phyloP scores from a whole-genome alignment of 92 coral and sea anemone genomes.

The Phenganax subtilis region DNA sequence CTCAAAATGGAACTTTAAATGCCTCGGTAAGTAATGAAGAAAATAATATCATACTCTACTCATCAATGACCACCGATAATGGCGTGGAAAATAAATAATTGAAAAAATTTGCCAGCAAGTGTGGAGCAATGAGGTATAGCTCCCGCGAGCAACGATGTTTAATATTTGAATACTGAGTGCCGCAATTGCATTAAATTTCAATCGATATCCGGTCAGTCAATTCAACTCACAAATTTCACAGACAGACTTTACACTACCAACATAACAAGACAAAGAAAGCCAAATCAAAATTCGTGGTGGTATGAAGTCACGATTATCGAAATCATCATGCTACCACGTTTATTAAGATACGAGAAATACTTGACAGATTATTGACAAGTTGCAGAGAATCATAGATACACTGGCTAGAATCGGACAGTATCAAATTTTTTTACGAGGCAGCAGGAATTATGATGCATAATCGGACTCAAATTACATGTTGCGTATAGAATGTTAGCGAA shows the following conservation, averaged over 20 bases:
- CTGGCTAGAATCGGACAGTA: background rate
- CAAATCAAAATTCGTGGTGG: background rate
- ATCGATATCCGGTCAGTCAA: conserved; percentile 1
- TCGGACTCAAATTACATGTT: conserved; percentile 28
- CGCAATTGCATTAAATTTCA: conserved; percentile 18
- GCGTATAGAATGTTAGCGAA: background rate
- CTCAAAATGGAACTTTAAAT: too few species aligned
- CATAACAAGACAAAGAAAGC: background rate
- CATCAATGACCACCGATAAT: too few species aligned
- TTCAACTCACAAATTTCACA: background rate
- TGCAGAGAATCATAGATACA: background rate
- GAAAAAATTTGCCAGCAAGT: too few species aligned
- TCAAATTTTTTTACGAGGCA: conserved; percentile 17
- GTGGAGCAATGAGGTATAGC: too few species aligned
- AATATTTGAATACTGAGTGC: conserved; percentile 11
- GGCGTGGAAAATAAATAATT: too few species aligned
- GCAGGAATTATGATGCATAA: background rate
- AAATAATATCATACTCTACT: too few species aligned
- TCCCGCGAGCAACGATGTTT: background rate
- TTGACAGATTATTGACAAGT: conserved; percentile 6
- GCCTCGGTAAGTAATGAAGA: too few species aligned
- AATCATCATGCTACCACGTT: background rate
- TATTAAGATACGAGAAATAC: background rate
- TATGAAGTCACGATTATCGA: background rate
- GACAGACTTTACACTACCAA: background rate